These are phyloP conservation scores for Eucidaris tribuloides DNA, from an alignment of 35 echinoderm and acorn worm species.

Conservation along the genomic window DNA sequence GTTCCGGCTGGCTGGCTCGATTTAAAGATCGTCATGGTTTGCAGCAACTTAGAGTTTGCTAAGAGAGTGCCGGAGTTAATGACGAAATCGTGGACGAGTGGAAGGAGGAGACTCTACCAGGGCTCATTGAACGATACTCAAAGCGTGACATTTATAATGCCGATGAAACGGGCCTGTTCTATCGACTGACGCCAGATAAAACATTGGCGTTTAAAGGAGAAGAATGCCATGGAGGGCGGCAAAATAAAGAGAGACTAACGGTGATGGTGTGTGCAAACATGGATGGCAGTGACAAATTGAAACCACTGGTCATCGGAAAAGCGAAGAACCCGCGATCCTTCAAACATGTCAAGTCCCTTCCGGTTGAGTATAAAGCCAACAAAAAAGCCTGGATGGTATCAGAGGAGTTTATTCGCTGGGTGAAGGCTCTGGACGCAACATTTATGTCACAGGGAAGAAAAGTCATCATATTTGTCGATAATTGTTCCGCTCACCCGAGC, in stretches of 20 bases:
- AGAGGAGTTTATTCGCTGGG: background rate
- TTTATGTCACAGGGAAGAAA: background rate
- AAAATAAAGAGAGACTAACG: background rate
- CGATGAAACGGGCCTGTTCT: no score
- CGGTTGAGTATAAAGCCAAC: conserved; percentile 8
- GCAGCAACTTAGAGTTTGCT: background rate
- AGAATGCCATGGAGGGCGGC: background rate
- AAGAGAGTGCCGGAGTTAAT: background rate
- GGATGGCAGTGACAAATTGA: conserved; percentile 16
- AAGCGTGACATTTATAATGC: background rate
- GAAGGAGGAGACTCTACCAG: background rate
- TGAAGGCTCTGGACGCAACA: background rate
- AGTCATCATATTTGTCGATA: background rate
- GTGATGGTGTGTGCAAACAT: background rate
- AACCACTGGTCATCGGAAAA: background rate
- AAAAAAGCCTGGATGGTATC: conserved; percentile 27
- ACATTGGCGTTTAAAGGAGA: no score
- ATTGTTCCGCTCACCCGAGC: background rate
- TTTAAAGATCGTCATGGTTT: background rate
- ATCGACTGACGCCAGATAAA: no score
- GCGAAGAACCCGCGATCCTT: conserved; percentile 1
- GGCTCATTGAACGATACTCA: background rate
- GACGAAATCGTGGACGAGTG: background rate
- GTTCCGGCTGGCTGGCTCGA: background rate
- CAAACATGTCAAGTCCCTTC: background rate